Conservation (phyloP, 92 coral and sea anemone species). For the Epizoanthus rinbou region DNA sequence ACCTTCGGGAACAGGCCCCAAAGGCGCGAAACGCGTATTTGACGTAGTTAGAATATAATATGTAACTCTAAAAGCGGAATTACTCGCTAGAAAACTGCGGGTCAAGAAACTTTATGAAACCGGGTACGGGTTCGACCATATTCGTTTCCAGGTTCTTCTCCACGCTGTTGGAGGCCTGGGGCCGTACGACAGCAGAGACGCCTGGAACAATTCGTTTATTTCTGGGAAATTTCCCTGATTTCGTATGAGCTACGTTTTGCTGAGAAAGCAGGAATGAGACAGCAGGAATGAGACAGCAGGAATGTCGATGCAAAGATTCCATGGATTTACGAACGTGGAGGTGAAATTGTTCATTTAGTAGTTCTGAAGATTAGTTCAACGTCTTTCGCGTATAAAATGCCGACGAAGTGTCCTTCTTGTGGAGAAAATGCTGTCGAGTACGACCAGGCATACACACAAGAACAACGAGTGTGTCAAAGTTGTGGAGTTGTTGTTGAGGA, state of each 20-base stretch:
- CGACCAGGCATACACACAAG: conserved; percentile 41
- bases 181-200: background rate
- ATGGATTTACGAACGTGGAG: background rate
- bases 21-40: too few relatives aligned
- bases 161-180: too few relatives aligned
- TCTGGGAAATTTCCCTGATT: conserved; percentile 19
- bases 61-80: too few relatives aligned
- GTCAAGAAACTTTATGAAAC: too few relatives aligned
- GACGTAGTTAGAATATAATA: too few relatives aligned
- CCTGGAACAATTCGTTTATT: conserved; percentile 22
- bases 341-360: background rate
- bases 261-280: background rate
- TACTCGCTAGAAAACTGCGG: too few relatives aligned
- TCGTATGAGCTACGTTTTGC: conserved; percentile 1
- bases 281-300: background rate
- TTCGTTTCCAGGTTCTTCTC: too few relatives aligned
- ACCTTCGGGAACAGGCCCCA: too few relatives aligned
- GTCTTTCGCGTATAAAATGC: conserved; percentile 22
- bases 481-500: conserved; percentile 59
- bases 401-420: conserved; percentile 56
- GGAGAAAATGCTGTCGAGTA: conserved; percentile 51
- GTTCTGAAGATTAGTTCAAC: background rate
- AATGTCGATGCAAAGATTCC: background rate
- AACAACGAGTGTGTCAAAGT: conserved; percentile 49
- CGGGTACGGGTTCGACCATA: too few relatives aligned